phyloP scores from a whole-genome alignment of 2,113 vertebrate species.

The Lamprotornis superbus region DNA sequence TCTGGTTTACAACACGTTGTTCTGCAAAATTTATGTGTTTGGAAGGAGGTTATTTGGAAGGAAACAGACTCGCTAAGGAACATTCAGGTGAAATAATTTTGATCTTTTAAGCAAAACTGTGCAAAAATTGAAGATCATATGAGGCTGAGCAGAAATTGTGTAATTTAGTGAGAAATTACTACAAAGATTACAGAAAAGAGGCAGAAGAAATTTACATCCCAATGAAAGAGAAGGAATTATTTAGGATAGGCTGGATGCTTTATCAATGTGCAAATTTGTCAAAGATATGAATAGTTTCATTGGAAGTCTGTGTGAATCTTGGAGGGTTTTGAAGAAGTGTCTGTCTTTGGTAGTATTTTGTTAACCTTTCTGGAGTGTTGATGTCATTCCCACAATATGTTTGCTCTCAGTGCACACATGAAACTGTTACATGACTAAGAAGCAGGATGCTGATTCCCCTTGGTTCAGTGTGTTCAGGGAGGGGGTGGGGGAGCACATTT shows the following conservation, averaged over 20 bases:
- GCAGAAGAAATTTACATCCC: neutral
- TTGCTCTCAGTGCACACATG: neutral
- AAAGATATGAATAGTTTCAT: neutral
- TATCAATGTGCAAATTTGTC: neutral
- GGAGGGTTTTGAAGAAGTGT: neutral
- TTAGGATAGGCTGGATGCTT: neutral
- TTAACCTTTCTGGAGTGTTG: neutral
- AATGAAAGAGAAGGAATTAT: neutral
- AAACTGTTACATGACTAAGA: neutral
- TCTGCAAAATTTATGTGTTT: neutral
- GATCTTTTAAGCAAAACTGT: neutral
- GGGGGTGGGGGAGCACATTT: neutral
- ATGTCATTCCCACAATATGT: neutral
- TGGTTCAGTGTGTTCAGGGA: neutral
- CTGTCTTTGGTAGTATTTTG: neutral
- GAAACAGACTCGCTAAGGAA: neutral
- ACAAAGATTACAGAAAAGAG: neutral
- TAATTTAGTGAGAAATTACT: neutral
- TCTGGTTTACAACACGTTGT: neutral
- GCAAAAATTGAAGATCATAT: neutral
- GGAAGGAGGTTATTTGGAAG: neutral
- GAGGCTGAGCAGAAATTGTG: neutral
- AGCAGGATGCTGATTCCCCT: fast-evolving
- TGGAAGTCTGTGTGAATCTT: neutral
- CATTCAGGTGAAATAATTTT: neutral